phyloP scores from a whole-genome alignment of 2,888 invertebrate species.

The Melipona bicolor region DNA sequence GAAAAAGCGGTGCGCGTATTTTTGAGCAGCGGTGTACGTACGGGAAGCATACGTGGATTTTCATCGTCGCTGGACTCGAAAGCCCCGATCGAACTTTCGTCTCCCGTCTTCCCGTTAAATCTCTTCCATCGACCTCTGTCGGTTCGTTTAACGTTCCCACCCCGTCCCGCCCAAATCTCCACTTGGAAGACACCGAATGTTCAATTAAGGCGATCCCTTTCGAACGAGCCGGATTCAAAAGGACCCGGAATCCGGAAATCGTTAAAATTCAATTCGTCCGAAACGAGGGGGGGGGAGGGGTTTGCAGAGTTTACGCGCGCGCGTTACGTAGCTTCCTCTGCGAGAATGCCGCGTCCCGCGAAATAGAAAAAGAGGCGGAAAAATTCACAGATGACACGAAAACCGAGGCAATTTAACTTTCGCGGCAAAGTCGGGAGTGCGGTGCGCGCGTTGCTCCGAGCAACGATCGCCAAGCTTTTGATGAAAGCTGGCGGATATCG shows the following conservation, averaged over 20 bases:
- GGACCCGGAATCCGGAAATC: neutral
- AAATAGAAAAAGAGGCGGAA: conserved; percentile 33
- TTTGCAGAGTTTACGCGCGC: neutral
- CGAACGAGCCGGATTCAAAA: neutral
- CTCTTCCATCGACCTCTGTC: conserved; percentile 6
- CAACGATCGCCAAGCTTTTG: conserved; percentile 40
- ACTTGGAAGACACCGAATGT: conserved; percentile 37
- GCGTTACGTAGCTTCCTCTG: no score
- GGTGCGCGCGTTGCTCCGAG: neutral
- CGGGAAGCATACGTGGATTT: conserved; percentile 4
- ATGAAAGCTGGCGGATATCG: conserved; percentile 46
- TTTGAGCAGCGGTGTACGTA: neutral
- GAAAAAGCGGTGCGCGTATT: no score
- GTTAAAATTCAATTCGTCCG: neutral
- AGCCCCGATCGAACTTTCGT: conserved; percentile 48
- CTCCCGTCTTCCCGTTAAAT: conserved; percentile 34
- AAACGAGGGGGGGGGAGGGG: no score
- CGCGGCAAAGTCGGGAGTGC: conserved; percentile 23
- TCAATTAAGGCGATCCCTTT: conserved; percentile 47
- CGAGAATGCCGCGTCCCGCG: neutral
- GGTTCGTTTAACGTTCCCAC: conserved; percentile 14
- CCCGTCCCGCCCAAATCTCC: neutral
- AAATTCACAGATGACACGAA: conserved; percentile 57
- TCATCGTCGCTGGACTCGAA: conserved; percentile 10
- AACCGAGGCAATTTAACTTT: conserved; percentile 63